These are phyloP conservation scores for Cotesia congregata DNA, from an alignment of 2,888 invertebrate genomes.

Conservation along the genomic window DNA sequence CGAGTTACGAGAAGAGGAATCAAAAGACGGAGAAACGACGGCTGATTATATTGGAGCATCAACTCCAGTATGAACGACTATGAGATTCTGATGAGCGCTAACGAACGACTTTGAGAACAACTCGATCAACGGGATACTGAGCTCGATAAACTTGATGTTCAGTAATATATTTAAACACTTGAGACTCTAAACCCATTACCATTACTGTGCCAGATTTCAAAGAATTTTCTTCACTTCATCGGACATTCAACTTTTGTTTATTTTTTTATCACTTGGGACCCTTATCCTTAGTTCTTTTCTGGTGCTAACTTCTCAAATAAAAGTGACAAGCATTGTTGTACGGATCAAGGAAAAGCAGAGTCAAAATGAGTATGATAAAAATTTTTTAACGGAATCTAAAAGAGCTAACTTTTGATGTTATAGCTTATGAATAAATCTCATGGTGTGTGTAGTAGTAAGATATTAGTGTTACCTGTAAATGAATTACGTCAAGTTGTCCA, in stretches of 20 bases:
- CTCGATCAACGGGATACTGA: slow-evolving; percentile 55
- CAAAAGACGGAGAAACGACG: slow-evolving; percentile 33
- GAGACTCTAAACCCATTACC: not conserved
- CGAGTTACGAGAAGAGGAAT: slow-evolving; percentile 42
- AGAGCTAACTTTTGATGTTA: no score
- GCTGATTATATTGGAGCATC: slow-evolving; percentile 56
- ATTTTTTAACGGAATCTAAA: no score
- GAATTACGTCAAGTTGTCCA: no score
- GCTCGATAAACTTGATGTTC: slow-evolving; percentile 53
- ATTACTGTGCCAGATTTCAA: not conserved
- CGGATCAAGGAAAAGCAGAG: slow-evolving; percentile 30
- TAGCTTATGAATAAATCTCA: no score
- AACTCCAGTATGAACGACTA: slow-evolving; percentile 55
- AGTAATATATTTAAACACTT: slow-evolving; percentile 42
- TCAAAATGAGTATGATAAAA: no score
- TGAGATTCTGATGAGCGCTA: slow-evolving; percentile 50
- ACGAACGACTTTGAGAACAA: slow-evolving; percentile 51
- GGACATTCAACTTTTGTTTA: not conserved
- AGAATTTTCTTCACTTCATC: not conserved
- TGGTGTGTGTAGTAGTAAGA: no score
- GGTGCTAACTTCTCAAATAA: not conserved
- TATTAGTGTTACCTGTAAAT: no score
- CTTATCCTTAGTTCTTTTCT: no score
- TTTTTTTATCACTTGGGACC: slow-evolving; percentile 14
- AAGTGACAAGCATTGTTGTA: slow-evolving; percentile 32